Conservation (phyloP, 2,797 vertebrate species). For the Cirrhinus mrigala region DNA sequence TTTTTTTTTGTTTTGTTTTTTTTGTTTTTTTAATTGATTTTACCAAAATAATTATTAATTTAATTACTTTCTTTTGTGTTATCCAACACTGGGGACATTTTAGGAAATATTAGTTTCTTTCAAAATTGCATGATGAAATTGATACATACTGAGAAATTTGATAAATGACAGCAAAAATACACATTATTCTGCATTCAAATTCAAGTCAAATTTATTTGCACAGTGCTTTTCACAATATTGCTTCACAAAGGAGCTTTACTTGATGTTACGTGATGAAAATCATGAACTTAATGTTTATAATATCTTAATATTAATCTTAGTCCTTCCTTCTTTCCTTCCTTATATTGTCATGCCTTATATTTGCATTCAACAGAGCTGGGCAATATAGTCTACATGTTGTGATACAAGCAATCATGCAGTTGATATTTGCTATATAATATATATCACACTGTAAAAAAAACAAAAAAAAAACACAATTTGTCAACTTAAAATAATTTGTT, state of each 20-base stretch:
- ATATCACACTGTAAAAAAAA: no score
- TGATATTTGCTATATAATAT: no score
- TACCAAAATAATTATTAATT: neutral
- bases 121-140: neutral
- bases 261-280: neutral
- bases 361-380: no score
- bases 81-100: neutral
- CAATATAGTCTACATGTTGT: no score
- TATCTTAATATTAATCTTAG: no score
- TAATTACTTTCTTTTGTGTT: neutral
- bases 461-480: no score
- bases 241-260: neutral
- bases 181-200: neutral
- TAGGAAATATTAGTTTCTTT: neutral
- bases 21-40: neutral
- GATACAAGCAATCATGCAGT: no score
- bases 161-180: neutral
- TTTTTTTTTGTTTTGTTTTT: neutral
- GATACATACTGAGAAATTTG: neutral
- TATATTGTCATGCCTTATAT: neutral
- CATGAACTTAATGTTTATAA: neutral
- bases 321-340: no score
- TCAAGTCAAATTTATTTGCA: neutral
- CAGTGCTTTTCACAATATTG: neutral
- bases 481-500: no score